These are phyloP conservation scores for Laupala kohalensis DNA, from an alignment of 1,140 invertebrate genomes.

Conservation along the genomic window DNA sequence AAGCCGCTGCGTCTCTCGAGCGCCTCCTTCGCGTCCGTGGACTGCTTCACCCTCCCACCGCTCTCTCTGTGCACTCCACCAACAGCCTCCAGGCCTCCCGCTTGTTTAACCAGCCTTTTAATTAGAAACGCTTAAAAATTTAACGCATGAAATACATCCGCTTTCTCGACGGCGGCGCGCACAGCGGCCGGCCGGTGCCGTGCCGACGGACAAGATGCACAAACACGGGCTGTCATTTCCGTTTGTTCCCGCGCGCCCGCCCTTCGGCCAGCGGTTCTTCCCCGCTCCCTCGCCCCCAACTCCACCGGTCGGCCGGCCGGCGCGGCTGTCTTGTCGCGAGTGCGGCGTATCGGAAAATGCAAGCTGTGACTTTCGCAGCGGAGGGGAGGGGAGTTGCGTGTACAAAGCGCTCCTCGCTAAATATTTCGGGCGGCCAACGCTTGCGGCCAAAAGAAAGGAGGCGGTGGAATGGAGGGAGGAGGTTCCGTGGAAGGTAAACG, in stretches of 20 bases:
- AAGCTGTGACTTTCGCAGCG: neutral
- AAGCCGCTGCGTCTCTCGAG: neutral
- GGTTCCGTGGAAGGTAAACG: neutral
- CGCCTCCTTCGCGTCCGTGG: neutral
- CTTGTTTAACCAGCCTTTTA: slow-evolving; percentile 38
- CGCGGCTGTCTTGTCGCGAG: neutral
- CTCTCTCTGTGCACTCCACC: neutral
- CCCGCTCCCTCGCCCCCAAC: neutral
- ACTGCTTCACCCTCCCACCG: neutral
- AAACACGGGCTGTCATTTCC: neutral
- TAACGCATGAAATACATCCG: slow-evolving; percentile 29
- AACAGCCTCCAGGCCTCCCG: slow-evolving; percentile 7
- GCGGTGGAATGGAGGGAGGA: neutral
- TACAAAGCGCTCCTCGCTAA: neutral
- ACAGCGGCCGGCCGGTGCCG: neutral
- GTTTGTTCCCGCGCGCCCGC: neutral
- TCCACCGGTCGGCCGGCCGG: neutral
- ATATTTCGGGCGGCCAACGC: neutral
- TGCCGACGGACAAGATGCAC: neutral
- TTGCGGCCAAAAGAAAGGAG: no score
- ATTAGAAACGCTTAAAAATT: slow-evolving; percentile 39
- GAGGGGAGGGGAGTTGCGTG: neutral
- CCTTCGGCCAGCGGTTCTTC: neutral
- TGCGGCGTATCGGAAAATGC: neutral
- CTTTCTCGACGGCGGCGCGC: slow-evolving; percentile 11